These are phyloP conservation scores for Pachyrhynchus sulphureomaculatus DNA, from an alignment of 1,140 invertebrate species.

Conservation along the genomic window DNA sequence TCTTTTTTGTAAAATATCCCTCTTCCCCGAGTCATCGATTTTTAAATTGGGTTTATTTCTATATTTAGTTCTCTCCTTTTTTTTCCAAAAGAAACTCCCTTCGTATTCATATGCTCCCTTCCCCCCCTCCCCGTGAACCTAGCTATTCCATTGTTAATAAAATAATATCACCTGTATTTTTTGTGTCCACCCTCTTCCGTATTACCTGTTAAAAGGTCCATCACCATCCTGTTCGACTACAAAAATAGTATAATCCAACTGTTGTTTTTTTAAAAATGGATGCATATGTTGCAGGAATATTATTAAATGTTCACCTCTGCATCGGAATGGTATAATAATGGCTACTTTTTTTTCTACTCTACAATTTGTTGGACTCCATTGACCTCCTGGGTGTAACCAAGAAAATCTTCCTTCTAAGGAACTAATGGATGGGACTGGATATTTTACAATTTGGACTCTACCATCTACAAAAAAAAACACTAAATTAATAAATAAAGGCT, in stretches of 20 bases:
- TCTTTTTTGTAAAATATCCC: too few relatives aligned
- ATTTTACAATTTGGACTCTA: slow-evolving; percentile 51
- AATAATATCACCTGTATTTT: too few relatives aligned
- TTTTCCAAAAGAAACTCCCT: too few relatives aligned
- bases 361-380: slow-evolving; percentile 75
- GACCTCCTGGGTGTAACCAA: slow-evolving; percentile 68
- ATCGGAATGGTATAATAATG: slow-evolving; percentile 86
- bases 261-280: slow-evolving; percentile 85
- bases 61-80: too few relatives aligned
- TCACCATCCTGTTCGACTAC: slow-evolving; percentile 87
- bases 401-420: slow-evolving; percentile 53
- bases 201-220: slow-evolving; percentile 72
- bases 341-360: slow-evolving; percentile 76
- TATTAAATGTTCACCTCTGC: slow-evolving; percentile 79
- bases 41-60: too few relatives aligned
- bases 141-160: too few relatives aligned
- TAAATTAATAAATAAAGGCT: too few relatives aligned
- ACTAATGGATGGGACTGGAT: slow-evolving; percentile 51
- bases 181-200: too few relatives aligned
- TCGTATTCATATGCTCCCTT: too few relatives aligned
- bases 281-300: slow-evolving; percentile 87
- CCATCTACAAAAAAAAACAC: slow-evolving; percentile 46
- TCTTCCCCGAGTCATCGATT: too few relatives aligned
- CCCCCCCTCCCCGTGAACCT: too few relatives aligned
- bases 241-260: slow-evolving; percentile 91